Conservation (phyloP, 2,797 vertebrate genomes). For the Malacoraja senta region DNA sequence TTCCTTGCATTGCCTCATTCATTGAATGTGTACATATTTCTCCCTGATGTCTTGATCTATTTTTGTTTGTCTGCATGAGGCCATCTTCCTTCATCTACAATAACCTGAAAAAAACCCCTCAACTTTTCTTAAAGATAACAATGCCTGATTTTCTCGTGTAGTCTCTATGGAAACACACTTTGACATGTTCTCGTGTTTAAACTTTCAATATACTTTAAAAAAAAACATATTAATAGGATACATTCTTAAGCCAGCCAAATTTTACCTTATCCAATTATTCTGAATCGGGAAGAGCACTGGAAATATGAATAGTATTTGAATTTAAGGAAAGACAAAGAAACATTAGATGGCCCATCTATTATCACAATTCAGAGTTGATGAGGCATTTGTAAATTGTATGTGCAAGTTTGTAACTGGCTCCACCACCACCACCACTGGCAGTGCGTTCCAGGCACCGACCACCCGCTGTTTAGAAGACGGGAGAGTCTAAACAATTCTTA, state of each 20-base stretch:
- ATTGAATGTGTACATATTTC: not conserved
- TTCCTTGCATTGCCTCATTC: not conserved
- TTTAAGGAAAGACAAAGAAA: not conserved
- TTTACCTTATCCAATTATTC: not conserved
- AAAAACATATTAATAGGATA: not conserved
- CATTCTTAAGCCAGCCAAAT: not conserved
- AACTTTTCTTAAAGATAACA: not conserved
- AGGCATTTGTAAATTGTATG: not conserved
- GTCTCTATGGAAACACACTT: not conserved
- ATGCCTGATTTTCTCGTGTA: not conserved
- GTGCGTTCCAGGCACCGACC: too few species aligned
- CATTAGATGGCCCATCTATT: too few species aligned
- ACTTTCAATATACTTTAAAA: not conserved
- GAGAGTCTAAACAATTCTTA: too few species aligned
- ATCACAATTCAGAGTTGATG: not conserved
- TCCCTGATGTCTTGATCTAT: not conserved
- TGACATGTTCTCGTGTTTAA: not conserved
- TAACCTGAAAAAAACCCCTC: not conserved
- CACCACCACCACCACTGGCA: too few species aligned
- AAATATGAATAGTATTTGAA: not conserved
- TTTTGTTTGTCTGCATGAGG: not conserved
- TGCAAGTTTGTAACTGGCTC: too few species aligned
- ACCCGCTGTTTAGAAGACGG: too few species aligned
- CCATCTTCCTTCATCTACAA: not conserved
- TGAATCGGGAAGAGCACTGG: not conserved